phyloP scores from a whole-genome alignment of 1,140 invertebrate species.

The Amphibalanus amphitrite region DNA sequence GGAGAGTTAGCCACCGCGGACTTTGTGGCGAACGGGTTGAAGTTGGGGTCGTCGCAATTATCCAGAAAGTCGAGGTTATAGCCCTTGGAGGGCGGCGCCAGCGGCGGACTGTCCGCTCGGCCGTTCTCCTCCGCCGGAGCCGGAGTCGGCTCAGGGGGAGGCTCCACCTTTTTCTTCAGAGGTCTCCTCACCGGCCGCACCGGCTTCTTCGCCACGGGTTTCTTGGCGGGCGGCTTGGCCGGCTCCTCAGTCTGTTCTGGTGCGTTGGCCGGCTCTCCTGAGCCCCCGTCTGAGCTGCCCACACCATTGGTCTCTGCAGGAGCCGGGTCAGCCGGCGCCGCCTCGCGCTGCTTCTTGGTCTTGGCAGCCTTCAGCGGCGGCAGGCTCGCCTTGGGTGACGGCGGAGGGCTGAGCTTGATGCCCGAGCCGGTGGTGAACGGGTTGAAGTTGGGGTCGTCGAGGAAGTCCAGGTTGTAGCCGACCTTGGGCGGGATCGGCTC shows the following conservation, averaged over 20 bases:
- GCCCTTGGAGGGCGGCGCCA: slow-evolving; percentile 10
- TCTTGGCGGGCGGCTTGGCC: slow-evolving; percentile 1
- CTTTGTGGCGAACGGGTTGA: slow-evolving; percentile 18
- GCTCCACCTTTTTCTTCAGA: not conserved
- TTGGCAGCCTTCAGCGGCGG: not conserved
- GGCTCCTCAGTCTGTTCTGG: not conserved
- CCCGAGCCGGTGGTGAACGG: slow-evolving; percentile 10
- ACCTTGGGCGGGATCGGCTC: slow-evolving; percentile 14
- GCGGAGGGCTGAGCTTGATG: not conserved
- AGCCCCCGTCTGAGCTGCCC: not conserved
- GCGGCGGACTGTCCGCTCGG: not conserved
- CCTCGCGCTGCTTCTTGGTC: not conserved
- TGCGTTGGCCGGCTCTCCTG: not conserved
- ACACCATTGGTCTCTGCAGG: not conserved
- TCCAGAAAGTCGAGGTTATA: slow-evolving; percentile 18
- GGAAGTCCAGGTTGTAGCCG: slow-evolving; percentile 16
- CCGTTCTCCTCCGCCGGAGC: not conserved
- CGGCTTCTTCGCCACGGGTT: not conserved
- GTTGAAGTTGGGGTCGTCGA: slow-evolving; percentile 16
- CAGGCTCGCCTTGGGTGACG: not conserved
- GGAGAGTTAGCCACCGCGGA: slow-evolving; percentile 14
- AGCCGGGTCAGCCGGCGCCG: not conserved
- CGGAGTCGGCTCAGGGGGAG: not conserved
- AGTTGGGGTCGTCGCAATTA: slow-evolving; percentile 17
- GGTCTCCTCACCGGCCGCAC: not conserved